Percentiles rank a stretch among this genome's conserved stretches.
phyloP scores from a whole-genome alignment of 2,797 vertebrate genomes.

The Sciaenops ocellatus region DNA sequence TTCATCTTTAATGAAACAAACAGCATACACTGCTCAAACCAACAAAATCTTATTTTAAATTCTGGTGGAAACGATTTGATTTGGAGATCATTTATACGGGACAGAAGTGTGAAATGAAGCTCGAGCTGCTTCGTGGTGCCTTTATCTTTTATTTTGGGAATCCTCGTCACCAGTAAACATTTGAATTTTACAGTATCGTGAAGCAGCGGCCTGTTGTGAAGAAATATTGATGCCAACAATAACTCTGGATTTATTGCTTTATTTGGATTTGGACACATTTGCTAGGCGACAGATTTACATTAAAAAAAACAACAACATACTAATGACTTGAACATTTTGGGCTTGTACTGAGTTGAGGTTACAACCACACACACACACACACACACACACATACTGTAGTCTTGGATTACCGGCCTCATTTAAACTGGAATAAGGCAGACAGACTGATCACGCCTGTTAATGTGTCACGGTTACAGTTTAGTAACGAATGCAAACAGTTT shows the following conservation, averaged over 20 bases:
- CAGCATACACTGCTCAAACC: too few relatives aligned
- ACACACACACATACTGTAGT: conserved; percentile 6
- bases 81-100: too few relatives aligned
- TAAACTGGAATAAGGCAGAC: conserved; percentile 26
- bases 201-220: too few relatives aligned
- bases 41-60: too few relatives aligned
- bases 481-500: conserved; percentile 30
- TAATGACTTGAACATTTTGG: conserved; percentile 38
- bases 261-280: conserved; percentile 67
- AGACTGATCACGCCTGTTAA: conserved; percentile 54
- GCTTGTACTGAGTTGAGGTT: conserved; percentile 3
- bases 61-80: too few relatives aligned
- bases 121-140: neutral
- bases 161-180: neutral
- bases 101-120: too few relatives aligned
- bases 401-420: conserved; percentile 43
- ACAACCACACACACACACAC: conserved; percentile 1
- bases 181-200: neutral
- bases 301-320: conserved; percentile 46
- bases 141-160: neutral
- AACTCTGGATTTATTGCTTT: conserved; percentile 73
- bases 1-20: too few relatives aligned
- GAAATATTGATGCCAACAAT: neutral
- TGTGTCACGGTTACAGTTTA: conserved; percentile 49
- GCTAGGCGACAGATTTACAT: conserved; percentile 57